Conservation (phyloP, 2,113 vertebrate species). For the Mugil cephalus region DNA sequence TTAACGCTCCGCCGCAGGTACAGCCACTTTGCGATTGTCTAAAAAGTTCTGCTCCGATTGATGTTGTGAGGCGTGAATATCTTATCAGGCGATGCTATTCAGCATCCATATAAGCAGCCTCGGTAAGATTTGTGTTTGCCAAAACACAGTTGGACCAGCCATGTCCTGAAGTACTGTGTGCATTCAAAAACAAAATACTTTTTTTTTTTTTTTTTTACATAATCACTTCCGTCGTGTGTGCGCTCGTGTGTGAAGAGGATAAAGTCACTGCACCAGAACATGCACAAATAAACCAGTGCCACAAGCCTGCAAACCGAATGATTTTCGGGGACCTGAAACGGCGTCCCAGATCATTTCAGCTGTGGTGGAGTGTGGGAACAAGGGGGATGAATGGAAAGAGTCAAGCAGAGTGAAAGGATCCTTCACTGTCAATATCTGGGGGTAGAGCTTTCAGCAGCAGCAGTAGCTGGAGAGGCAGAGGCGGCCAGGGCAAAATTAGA, state of each 20-base stretch:
- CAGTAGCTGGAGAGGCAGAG: slow-evolving; percentile 46
- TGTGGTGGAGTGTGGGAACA: slow-evolving; percentile 48
- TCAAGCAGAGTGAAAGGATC: slow-evolving; percentile 68
- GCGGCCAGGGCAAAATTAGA: slow-evolving; percentile 65
- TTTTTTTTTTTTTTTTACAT: slow-evolving; percentile 7
- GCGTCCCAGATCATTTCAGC: slow-evolving; percentile 43
- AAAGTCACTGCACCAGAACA: not conserved
- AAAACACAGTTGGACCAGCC: not conserved
- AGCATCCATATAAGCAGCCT: too few relatives aligned
- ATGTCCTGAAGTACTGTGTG: slow-evolving; percentile 4
- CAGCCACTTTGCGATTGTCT: too few relatives aligned
- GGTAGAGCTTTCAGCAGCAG: slow-evolving; percentile 50
- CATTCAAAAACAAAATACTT: slow-evolving; percentile 24
- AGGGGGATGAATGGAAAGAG: slow-evolving; percentile 50
- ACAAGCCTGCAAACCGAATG: slow-evolving; percentile 25
- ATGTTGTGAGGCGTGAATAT: too few relatives aligned
- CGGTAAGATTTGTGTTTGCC: slow-evolving; percentile 36
- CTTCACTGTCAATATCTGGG: slow-evolving; percentile 65
- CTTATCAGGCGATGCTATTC: too few relatives aligned
- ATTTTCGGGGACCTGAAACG: slow-evolving; percentile 40
- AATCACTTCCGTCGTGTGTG: slow-evolving; percentile 9
- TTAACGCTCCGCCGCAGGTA: too few relatives aligned
- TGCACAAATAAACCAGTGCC: slow-evolving; percentile 28
- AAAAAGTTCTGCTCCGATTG: too few relatives aligned
- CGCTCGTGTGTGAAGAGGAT: slow-evolving; percentile 11